A percentile compares a stretch with the other conserved stretches of the same genome.
Evolutionary conservation across 1,140 invertebrate species (phyloP).

Genomic region (Drosophila santomea): DNA sequence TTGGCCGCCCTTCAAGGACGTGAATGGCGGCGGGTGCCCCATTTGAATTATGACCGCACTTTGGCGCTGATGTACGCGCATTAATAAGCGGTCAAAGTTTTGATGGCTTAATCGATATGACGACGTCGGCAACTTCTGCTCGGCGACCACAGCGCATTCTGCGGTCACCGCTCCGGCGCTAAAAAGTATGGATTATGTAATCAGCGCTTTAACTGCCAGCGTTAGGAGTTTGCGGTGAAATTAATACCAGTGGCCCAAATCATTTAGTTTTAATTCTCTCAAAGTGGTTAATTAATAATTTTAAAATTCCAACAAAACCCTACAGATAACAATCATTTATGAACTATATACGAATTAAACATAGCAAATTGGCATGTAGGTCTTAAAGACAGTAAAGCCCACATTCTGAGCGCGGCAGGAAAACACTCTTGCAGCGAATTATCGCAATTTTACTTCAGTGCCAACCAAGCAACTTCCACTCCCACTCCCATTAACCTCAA

Average conservation of each 20-base stretch:
- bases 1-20: neutral
- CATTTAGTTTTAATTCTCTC: neutral
- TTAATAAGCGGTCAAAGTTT: slow-evolving; percentile 56
- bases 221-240: neutral
- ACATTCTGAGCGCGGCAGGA: neutral
- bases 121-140: neutral
- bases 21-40: neutral
- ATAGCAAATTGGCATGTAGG: neutral
- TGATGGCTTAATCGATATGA: slow-evolving; percentile 49
- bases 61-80: slow-evolving; percentile 41
- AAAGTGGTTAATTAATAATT: neutral
- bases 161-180: slow-evolving; percentile 11
- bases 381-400: neutral
- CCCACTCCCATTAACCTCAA: slow-evolving; percentile 41
- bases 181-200: slow-evolving; percentile 19
- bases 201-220: slow-evolving; percentile 6
- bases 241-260: neutral
- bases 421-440: neutral
- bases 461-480: neutral
- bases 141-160: slow-evolving; percentile 24
- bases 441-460: slow-evolving; percentile 1
- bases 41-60: slow-evolving; percentile 59
- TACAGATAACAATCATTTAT: too few relatives aligned
- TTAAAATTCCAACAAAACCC: too few relatives aligned
- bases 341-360: neutral